A percentile compares a stretch with the other conserved stretches of the same genome.
phyloP scores from a whole-genome alignment of 2,888 invertebrate genomes.

The Marasmarcha lunaedactyla region DNA sequence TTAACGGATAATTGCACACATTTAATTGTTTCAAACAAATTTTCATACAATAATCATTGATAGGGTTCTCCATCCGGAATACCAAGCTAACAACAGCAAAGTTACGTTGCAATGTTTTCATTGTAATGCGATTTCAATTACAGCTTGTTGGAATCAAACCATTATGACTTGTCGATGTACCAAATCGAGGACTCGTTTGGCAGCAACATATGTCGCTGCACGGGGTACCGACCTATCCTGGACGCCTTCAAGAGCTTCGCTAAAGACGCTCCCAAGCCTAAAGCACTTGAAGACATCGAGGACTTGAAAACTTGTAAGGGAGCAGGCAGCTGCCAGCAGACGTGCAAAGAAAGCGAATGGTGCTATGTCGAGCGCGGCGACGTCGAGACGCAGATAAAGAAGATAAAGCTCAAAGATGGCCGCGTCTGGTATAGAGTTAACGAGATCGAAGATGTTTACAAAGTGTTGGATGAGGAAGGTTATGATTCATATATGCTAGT shows the following conservation, averaged over 20 bases:
- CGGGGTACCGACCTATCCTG: too few relatives aligned
- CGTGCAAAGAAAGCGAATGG: constrained; percentile 24
- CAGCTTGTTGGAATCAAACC: constrained; percentile 43
- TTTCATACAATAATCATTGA: too few relatives aligned
- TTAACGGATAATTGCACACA: too few relatives aligned
- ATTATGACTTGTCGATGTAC: constrained; percentile 60
- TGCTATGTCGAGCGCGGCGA: constrained; percentile 24
- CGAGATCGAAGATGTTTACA: constrained; percentile 57
- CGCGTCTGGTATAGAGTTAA: constrained; percentile 66
- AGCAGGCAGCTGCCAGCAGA: constrained; percentile 15
- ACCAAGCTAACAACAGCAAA: too few relatives aligned
- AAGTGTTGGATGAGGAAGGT: constrained; percentile 49
- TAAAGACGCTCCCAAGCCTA: constrained; percentile 40
- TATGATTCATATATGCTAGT: constrained; percentile 70
- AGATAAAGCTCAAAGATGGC: constrained; percentile 38
- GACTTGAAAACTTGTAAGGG: constrained; percentile 24
- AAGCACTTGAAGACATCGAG: constrained; percentile 30
- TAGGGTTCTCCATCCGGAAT: too few relatives aligned
- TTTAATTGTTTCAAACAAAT: too few relatives aligned
- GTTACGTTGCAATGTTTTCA: too few relatives aligned
- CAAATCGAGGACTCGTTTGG: constrained; percentile 78
- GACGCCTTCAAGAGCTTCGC: too few relatives aligned
- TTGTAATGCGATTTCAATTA: constrained; percentile 10
- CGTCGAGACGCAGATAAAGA: constrained; percentile 22
- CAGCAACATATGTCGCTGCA: constrained; percentile 79